phyloP scores from a whole-genome alignment of 2,888 invertebrate species.

The Monoplex corrugatus region DNA sequence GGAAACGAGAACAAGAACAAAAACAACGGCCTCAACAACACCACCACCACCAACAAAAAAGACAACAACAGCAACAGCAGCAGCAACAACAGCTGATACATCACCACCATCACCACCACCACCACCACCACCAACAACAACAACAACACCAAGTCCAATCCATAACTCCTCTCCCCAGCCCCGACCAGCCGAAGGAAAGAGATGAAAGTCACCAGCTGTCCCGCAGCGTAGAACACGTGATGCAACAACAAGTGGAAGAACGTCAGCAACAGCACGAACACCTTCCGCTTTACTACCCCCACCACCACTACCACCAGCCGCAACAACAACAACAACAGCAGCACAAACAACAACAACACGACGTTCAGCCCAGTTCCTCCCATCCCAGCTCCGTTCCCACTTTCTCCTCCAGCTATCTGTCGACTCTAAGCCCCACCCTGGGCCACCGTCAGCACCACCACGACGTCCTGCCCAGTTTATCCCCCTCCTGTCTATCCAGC shows the following conservation, averaged over 20 bases:
- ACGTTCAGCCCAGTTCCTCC: not conserved
- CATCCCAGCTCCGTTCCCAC: too few species aligned
- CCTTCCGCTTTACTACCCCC: not conserved
- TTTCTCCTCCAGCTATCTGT: too few species aligned
- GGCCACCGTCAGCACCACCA: not conserved
- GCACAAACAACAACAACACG: not conserved
- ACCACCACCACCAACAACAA: not conserved
- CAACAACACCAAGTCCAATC: not conserved
- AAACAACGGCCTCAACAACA: not conserved
- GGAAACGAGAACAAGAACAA: too few species aligned
- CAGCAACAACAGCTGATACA: not conserved
- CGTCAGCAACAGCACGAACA: not conserved
- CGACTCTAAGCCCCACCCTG: too few species aligned
- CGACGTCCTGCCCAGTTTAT: too few species aligned
- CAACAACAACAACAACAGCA: not conserved
- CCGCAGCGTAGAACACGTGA: too few species aligned
- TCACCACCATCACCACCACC: not conserved
- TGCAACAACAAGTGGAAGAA: not conserved
- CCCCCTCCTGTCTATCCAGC: too few species aligned
- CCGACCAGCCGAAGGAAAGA: too few species aligned
- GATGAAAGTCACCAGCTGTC: too few species aligned
- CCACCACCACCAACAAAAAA: not conserved
- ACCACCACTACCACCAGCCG: not conserved
- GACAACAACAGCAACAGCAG: conserved; percentile 30
- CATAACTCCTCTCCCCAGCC: not conserved